Percentiles rank a stretch among this genome's conserved stretches.
Evolutionary conservation across 2,113 vertebrate genomes (phyloP).

Genomic region (Aptenodytes patagonicus): DNA sequence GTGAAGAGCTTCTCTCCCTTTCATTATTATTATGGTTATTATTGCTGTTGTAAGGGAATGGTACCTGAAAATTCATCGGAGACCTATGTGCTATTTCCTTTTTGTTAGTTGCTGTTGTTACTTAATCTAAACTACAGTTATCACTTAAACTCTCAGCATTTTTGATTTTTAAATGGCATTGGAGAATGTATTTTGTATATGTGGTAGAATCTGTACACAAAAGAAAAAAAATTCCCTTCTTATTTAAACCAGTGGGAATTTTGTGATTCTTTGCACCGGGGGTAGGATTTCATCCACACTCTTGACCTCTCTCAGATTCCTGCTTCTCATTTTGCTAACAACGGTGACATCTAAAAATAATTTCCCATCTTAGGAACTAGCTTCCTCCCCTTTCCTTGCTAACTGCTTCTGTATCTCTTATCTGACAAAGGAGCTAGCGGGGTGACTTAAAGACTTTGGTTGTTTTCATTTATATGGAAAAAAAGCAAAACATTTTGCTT

Average conservation of each 20-base stretch:
- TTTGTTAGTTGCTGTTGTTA: neutral
- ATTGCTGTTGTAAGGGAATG: neutral
- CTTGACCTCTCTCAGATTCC: neutral
- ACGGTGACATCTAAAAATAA: neutral
- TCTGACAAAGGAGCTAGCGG: neutral
- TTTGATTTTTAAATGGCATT: neutral
- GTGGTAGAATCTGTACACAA: neutral
- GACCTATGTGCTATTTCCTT: neutral
- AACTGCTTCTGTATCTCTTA: neutral
- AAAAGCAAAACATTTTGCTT: neutral
- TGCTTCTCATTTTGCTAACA: neutral
- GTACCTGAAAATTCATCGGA: neutral
- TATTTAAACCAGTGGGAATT: neutral
- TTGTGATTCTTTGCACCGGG: neutral
- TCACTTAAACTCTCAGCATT: neutral
- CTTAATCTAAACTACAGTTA: neutral
- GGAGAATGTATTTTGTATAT: neutral
- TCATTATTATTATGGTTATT: neutral
- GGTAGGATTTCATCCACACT: neutral
- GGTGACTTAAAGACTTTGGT: neutral
- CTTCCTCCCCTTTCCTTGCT: neutral
- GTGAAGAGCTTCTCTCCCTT: neutral
- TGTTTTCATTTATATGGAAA: neutral
- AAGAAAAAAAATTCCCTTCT: neutral
- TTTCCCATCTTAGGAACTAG: neutral